Evolutionary conservation across 2,113 vertebrate species (phyloP), one percentile per base, ranked within the genome.

Genomic region (Ploceus nigricollis): DNA sequence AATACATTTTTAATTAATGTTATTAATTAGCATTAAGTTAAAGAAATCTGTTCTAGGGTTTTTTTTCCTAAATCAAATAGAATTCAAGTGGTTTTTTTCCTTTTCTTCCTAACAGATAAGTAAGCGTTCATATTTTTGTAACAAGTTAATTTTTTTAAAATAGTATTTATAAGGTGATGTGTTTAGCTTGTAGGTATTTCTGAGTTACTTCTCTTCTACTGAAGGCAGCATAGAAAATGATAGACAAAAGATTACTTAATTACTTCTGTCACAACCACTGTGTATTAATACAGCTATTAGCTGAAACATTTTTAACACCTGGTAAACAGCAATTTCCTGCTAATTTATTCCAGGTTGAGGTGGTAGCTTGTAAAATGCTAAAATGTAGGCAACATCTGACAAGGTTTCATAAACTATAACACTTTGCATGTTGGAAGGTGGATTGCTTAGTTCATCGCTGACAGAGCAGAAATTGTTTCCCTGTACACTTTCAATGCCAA

Each of bases 261-360:
- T 73, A 57, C 48, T 82, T 84, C 73, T 91, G 50, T 80, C 81
- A 89, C 37, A 61, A 77, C 2, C 11, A 24, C 30, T 39, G 53
- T 63, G 12, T 40, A 85, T 85, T 86, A 87, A 77, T 48, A 31
- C 17, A 88, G 19, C 24, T 85, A 64, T 50, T 90, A 82, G 66
- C 11, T 47, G 63, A 80, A 94, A 57, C 7, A 91, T 77, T 86
- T 90, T 90, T 80, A 95, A 90, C 70, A 85, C 50, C 24, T 77
- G 75, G 14, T 93, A 95, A 94, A 93, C 8, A 91, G 42, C 15
- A 57, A 81, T 89, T 97, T 72, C 64, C 27, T 64, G 50, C 64
- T 90, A 94, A 92, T 82, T 93, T 51, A 33, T 88, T 87, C 57
- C 69, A 79, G 50, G 42, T 7, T 79, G 33, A 65, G 58, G 54